A percentile compares a stretch with the other conserved stretches of the same genome.
phyloP scores from a whole-genome alignment of 2,888 invertebrate species.

The Dorcus hopei region DNA sequence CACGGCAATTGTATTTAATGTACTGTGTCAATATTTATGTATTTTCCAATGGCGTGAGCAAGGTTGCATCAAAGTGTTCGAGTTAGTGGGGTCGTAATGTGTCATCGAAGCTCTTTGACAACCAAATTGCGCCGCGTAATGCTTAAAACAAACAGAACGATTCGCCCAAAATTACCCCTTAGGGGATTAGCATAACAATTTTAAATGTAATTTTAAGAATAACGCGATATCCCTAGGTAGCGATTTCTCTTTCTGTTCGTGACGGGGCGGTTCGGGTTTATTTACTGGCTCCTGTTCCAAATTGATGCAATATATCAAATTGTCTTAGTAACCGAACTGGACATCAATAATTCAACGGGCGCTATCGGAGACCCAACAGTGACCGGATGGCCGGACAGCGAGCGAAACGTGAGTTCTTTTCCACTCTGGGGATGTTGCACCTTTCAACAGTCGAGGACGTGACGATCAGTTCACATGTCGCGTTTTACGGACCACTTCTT shows the following conservation, averaged over 20 bases:
- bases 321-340: slow-evolving; percentile 44
- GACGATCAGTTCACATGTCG: not conserved
- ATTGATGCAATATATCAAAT: slow-evolving; percentile 47
- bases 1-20: slow-evolving; percentile 42
- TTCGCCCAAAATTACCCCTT: slow-evolving; percentile 26
- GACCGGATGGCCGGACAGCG: slow-evolving; percentile 28
- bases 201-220: slow-evolving; percentile 46
- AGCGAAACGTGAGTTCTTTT: slow-evolving; percentile 28
- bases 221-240: slow-evolving; percentile 39
- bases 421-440: slow-evolving; percentile 5
- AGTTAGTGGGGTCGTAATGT: slow-evolving; percentile 32
- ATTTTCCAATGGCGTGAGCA: slow-evolving; percentile 32
- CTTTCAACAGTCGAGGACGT: not conserved
- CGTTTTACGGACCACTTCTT: not conserved
- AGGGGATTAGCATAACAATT: slow-evolving; percentile 37
- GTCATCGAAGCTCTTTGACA: slow-evolving; percentile 34
- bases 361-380: slow-evolving; percentile 28
- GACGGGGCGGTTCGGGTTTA: slow-evolving; percentile 37
- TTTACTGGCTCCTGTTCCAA: slow-evolving; percentile 45
- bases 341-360: slow-evolving; percentile 46
- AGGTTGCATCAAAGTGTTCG: slow-evolving; percentile 38
- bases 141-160: slow-evolving; percentile 41
- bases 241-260: slow-evolving; percentile 43
- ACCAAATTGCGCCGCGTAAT: slow-evolving; percentile 38
- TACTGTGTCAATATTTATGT: slow-evolving; percentile 47